A percentile compares a stretch with the other conserved stretches of the same genome.
Conservation (phyloP, 2,888 invertebrate species). For the Ochropacha duplaris region DNA sequence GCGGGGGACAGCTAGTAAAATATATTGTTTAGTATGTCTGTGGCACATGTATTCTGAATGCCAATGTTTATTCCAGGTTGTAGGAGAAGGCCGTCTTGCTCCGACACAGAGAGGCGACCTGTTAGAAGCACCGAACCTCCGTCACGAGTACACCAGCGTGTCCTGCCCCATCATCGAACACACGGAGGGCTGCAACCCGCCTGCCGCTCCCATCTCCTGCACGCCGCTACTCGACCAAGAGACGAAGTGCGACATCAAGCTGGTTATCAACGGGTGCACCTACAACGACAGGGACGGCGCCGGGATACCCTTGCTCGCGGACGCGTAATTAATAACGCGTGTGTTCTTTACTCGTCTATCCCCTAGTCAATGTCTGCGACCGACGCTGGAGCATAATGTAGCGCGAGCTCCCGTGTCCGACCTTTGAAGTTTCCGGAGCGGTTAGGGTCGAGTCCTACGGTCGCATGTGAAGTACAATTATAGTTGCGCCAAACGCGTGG, state of each 20-base stretch:
- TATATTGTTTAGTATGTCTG: no score
- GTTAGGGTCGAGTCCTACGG: background rate
- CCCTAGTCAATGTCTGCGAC: slow-evolving; percentile 49
- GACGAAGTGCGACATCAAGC: slow-evolving; percentile 59
- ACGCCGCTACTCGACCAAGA: slow-evolving; percentile 24
- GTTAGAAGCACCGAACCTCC: slow-evolving; percentile 75
- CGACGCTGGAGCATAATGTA: slow-evolving; percentile 9
- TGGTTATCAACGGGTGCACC: slow-evolving; percentile 67
- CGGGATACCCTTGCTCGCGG: slow-evolving; percentile 67
- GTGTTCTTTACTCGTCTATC: slow-evolving; percentile 18
- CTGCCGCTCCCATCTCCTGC: slow-evolving; percentile 15
- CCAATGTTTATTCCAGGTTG: slow-evolving; percentile 62
- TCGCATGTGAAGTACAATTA: background rate
- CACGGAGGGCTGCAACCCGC: slow-evolving; percentile 37
- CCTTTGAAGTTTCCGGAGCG: background rate
- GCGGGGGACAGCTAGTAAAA: no score
- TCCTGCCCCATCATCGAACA: slow-evolving; percentile 89
- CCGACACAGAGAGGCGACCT: slow-evolving; percentile 74
- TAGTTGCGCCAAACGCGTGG: background rate
- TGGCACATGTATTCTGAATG: background rate
- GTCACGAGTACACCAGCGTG: slow-evolving; percentile 82
- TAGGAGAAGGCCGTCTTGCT: slow-evolving; percentile 82
- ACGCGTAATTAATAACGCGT: slow-evolving; percentile 41
- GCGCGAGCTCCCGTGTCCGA: background rate
- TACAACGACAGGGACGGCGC: slow-evolving; percentile 60